Conservation (phyloP, 2,797 vertebrate genomes). For the Rachycentron canadum region DNA sequence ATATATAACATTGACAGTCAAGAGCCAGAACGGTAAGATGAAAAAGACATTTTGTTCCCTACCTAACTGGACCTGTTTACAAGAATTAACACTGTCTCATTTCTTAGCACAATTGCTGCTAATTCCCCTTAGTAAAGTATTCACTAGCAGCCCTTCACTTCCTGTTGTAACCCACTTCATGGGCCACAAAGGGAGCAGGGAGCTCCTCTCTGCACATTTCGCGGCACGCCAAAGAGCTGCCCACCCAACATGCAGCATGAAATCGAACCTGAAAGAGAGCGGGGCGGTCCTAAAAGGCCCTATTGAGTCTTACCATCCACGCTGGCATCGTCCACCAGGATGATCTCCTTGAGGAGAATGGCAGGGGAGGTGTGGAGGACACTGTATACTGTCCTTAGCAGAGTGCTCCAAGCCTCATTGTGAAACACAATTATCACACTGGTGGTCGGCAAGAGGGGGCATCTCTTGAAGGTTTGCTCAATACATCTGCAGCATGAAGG, state of each 20-base stretch:
- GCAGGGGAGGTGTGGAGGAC: constrained; percentile 97
- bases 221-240: constrained; percentile 51
- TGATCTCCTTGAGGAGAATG: constrained; percentile 96
- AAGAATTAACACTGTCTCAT: constrained; percentile 43
- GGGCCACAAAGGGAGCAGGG: constrained; percentile 52
- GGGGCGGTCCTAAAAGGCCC: constrained; percentile 54
- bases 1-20: constrained; percentile 3
- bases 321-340: constrained; percentile 98
- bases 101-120: constrained; percentile 46
- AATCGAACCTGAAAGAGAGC: constrained; percentile 63
- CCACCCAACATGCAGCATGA: constrained; percentile 66
- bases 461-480: constrained; percentile 96
- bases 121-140: constrained; percentile 71
- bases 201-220: constrained; percentile 46
- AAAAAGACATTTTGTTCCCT: constrained; percentile 34
- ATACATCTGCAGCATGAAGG: constrained; percentile 90
- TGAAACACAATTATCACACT: constrained; percentile 99
- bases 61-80: constrained; percentile 59
- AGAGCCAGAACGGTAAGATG: constrained; percentile 33
- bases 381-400: constrained; percentile 96
- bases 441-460: constrained; percentile 93
- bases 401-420: constrained; percentile 98
- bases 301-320: constrained; percentile 89
- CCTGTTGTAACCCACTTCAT: constrained; percentile 69
- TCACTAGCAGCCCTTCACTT: constrained; percentile 62